Conservation (phyloP, 2,888 invertebrate species). For the Melieria picta region DNA sequence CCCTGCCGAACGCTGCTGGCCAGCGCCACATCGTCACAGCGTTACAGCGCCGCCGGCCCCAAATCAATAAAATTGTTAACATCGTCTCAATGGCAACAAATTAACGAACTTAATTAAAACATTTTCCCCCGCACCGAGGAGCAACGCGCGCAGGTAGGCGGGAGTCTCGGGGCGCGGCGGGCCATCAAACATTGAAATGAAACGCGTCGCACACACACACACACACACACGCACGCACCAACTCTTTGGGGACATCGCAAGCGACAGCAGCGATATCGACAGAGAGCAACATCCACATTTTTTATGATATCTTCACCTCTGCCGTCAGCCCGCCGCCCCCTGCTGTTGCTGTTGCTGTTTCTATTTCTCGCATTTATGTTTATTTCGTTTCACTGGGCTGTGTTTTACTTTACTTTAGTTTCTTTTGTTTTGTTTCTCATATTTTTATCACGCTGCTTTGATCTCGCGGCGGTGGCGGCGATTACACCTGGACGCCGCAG, state of each 20-base stretch:
- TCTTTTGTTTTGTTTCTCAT: conserved; percentile 13
- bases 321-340: conserved; percentile 1
- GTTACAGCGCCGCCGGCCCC: too few relatives aligned
- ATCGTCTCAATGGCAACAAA: conserved; percentile 33
- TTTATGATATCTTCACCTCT: neutral
- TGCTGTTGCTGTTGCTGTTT: conserved; percentile 9
- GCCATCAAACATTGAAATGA: too few relatives aligned
- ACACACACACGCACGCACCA: neutral
- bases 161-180: neutral
- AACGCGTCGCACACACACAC: neutral
- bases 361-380: conserved; percentile 4
- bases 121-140: neutral
- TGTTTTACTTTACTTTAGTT: neutral
- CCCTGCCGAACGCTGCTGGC: neutral
- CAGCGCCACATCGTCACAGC: neutral
- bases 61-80: conserved; percentile 33
- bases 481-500: too few relatives aligned
- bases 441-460: neutral
- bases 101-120: conserved; percentile 38
- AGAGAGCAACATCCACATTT: too few relatives aligned
- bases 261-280: too few relatives aligned
- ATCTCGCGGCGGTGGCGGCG: neutral
- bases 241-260: neutral
- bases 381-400: neutral
- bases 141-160: neutral